phyloP scores from a whole-genome alignment of 1,140 invertebrate species.

The Drosophila setifemur region DNA sequence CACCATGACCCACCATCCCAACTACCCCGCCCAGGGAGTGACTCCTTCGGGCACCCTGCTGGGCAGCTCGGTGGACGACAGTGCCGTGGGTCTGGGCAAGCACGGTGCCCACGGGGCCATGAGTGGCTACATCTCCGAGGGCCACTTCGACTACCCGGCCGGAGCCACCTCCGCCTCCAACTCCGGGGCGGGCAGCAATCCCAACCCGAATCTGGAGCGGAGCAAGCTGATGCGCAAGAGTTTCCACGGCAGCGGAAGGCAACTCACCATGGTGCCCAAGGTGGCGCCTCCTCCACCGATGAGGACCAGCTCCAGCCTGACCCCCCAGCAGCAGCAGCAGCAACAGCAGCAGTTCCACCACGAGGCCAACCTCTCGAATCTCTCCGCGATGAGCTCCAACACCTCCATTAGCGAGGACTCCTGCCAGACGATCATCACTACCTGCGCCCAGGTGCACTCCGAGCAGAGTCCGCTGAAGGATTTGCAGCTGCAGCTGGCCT shows the following conservation, averaged over 20 bases:
- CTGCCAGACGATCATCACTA: conserved; percentile 90
- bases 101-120: conserved; percentile 83
- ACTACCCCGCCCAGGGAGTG: conserved; percentile 77
- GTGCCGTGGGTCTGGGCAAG: conserved; percentile 85
- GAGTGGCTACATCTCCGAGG: conserved; percentile 93
- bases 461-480: conserved; percentile 88
- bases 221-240: conserved; percentile 95
- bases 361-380: conserved; percentile 77
- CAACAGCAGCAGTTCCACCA: conserved; percentile 75
- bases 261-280: conserved; percentile 89
- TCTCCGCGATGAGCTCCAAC: conserved; percentile 86
- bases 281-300: conserved; percentile 93
- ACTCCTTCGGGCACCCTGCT: conserved; percentile 65
- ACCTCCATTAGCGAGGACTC: conserved; percentile 90
- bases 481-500: conserved; percentile 43
- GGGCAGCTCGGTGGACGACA: conserved; percentile 89
- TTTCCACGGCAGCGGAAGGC: conserved; percentile 92
- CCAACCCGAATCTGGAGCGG: conserved; percentile 92
- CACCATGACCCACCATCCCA: conserved; percentile 79
- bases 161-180: not conserved
- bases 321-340: conserved; percentile 74
- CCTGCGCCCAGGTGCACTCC: conserved; percentile 90
- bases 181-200: conserved; percentile 37
- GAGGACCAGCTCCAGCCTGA: conserved; percentile 89
- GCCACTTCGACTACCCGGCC: conserved; percentile 89